These are phyloP conservation scores for Anguilla megastoma DNA, from an alignment of 2,797 vertebrate genomes.

Conservation along the genomic window DNA sequence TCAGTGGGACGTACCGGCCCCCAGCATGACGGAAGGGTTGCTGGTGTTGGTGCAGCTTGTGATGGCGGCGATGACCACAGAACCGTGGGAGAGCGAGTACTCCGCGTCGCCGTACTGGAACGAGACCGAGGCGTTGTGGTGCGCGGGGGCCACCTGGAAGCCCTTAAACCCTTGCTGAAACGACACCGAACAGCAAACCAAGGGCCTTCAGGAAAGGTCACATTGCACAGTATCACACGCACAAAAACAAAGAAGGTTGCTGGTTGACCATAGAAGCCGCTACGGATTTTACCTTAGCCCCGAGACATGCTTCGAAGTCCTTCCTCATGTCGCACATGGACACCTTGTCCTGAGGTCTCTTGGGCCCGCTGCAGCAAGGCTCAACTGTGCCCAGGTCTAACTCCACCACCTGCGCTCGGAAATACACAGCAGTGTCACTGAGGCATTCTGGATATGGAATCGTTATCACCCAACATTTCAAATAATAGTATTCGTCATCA, in stretches of 20 bases:
- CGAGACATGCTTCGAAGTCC: constrained; percentile 88
- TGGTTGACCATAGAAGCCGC: neutral
- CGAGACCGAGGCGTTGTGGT: constrained; percentile 62
- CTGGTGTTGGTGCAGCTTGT: constrained; percentile 99
- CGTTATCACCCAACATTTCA: neutral
- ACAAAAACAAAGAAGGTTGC: neutral
- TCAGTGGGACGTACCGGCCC: constrained; percentile 77
- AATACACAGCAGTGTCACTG: neutral
- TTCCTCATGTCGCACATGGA: constrained; percentile 88
- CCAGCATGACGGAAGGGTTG: constrained; percentile 97
- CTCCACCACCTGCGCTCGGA: constrained; percentile 79
- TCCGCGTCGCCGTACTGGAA: constrained; percentile 78
- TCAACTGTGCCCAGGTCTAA: constrained; percentile 86
- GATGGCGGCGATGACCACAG: constrained; percentile 96
- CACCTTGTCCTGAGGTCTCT: constrained; percentile 94
- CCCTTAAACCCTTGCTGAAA: constrained; percentile 97
- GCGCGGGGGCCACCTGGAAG: constrained; percentile 81
- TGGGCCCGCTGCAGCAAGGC: constrained; percentile 95
- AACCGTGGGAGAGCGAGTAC: constrained; percentile 84
- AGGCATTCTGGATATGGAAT: constrained; percentile 4
- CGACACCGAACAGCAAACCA: neutral
- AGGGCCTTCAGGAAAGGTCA: neutral
- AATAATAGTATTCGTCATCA: neutral
- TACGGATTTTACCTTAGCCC: constrained; percentile 78
- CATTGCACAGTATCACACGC: neutral